phyloP scores from a whole-genome alignment of 2,888 invertebrate genomes.

The Cantharis lateralis region DNA sequence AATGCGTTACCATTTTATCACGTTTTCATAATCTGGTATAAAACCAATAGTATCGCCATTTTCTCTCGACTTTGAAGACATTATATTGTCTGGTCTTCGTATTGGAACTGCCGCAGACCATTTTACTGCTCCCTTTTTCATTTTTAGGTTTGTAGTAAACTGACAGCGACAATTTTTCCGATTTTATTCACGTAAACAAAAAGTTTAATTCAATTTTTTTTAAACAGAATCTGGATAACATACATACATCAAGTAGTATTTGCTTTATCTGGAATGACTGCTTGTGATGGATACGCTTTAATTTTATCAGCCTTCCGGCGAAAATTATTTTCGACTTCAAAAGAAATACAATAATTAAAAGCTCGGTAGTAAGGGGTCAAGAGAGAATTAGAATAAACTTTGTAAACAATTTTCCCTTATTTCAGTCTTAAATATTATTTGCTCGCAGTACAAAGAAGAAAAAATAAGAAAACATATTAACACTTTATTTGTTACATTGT shows the following conservation, averaged over 20 bases:
- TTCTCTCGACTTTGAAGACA: slow-evolving; percentile 58
- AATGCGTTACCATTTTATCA: slow-evolving; percentile 53
- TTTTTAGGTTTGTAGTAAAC: background rate
- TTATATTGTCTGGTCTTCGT: slow-evolving; percentile 60
- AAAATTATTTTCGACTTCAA: background rate
- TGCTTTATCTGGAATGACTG: background rate
- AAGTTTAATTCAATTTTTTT: background rate
- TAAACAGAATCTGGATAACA: background rate
- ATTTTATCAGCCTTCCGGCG: background rate
- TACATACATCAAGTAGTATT: background rate
- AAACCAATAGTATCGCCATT: slow-evolving; percentile 41
- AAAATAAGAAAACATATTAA: background rate
- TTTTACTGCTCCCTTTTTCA: slow-evolving; percentile 44
- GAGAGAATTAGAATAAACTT: background rate
- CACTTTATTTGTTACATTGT: background rate
- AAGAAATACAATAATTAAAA: background rate
- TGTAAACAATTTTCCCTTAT: background rate
- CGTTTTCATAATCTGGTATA: slow-evolving; percentile 63
- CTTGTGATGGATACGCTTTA: background rate
- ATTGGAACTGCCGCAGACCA: slow-evolving; percentile 59
- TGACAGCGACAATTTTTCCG: background rate
- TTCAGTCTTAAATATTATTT: too few relatives aligned
- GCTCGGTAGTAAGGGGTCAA: background rate
- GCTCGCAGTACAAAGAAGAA: background rate
- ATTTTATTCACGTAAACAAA: background rate